Evolutionary conservation across 2,888 invertebrate genomes (phyloP), one percentile per base, ranked within the genome.

Genomic region (Sphaeridia pumilis): DNA sequence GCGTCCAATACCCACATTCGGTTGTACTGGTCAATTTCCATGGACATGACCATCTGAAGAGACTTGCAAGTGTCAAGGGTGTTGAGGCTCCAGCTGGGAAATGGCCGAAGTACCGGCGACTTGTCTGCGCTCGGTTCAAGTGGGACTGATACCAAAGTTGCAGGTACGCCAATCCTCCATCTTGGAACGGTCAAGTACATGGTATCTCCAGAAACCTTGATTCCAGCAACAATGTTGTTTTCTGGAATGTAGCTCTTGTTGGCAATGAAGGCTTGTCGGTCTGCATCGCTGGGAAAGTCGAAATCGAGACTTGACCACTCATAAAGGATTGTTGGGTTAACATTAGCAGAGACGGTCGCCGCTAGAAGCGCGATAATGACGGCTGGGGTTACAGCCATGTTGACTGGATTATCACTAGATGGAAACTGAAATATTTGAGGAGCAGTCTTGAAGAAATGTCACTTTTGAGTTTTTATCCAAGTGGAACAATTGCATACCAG

Each of bases 101-200:
- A 85, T 2, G 84, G 81, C 49, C 77, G 76, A 22, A 69, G 66
- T 60, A 78, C 75, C 0, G 55, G 56, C 20, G 25, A 31, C 2
- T 28, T 24, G 4, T n/a, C 43, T 22, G 10, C 43, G 7, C 7
- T 10, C 24, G 10, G 4, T n/a, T 4, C 7, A 7, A 49, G n/a
- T 27, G 25, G 38, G 12, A 38, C 38, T 38, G 7, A 17, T 12
- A 20, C 17, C 76, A 65, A 49, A 1, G 65, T 57, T 3, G 61
- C 46, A 1, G 65, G 65, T 34, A 65, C 80, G 78, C 63, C 65
- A 12, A 34, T 73, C 58, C 75, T 75, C 85, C 84, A 85, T 58
- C 82, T 78, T 0, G 87, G 87, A 47, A 85, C 71, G 2, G 84
- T 82, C 1, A 88, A 72, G 70, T 83, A 88, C 5, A 87, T 72